Base-by-base conservation (phyloP, 2,888 invertebrate genomes). In the Horisme vitalbata region DNA sequence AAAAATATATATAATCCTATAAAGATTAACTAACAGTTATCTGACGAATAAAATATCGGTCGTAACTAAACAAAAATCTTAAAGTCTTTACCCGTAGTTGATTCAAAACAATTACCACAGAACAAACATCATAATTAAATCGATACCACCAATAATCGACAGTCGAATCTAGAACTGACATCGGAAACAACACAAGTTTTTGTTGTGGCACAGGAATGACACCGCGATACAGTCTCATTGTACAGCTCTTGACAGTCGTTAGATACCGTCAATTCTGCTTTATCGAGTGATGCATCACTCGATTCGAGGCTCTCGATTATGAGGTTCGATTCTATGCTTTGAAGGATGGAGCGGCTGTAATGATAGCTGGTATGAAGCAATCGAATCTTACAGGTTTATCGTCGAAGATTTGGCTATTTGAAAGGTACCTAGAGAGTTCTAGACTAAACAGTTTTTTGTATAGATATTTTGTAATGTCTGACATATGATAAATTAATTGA, bases 231-330 rank as follows among this genome's bases (percentile, higher is more conserved):
- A 36, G 56, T 48, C 50, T 41, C 52, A 50, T 50, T 56, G 61
- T 63, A 43, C 50, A 55, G 7, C 36, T 23, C 60, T 57, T 75
- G 77, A 77, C 78, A 69, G 70, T 65, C 52, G 52, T 51, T 54
- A 59, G 75, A 74, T 74, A 68, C 64, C 68, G 71, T 68, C 72
- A 61, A 60, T 62, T 63, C 50, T 56, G 46, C 45, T 59, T 57
- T 77, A 77, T 77, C 78, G 54, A 54, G 47, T 58, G 63, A 68
- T 63, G 54, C 61, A 77, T 77, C 77, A 51, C 38, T 46, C 37
- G n/a, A n/a, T n/a, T n/a, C n/a, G n/a, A n/a, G n/a, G n/a, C n/a
- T n/a, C n/a, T n/a, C n/a, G 52, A 52, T 52, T 47, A 52, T 41
- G 15, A 37, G 27, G 10, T 24, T 35, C 28, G 45, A 45, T 37